Base-by-base conservation (phyloP, 2,888 invertebrate species). In the Eustalomyia histrio region DNA sequence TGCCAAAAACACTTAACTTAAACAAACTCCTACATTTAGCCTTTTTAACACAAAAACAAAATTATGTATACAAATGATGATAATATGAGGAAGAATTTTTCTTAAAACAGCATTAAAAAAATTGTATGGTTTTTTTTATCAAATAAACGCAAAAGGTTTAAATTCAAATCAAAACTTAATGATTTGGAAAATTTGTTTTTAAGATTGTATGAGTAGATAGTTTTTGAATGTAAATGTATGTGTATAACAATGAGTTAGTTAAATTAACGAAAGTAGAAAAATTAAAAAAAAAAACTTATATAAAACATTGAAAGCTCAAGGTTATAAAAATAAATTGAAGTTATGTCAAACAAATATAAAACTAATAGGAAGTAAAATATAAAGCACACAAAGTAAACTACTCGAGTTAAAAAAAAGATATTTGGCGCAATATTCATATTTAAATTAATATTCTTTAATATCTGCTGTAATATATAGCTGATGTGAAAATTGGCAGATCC, bases 111-210 rank as follows among this genome's bases (percentile, higher is more conserved):
- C 33, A 35, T 9, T n/a, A 71, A 71, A 75, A 64, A 76, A 69
- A 72, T 72, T 78, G 60, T 61, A 67, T 55, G 43, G 55, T 50
- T 72, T 78, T 78, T 50, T 72, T 78, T 78, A 78, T 72, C 35
- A 67, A 72, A 72, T 73, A 68, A 75, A 71, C 55, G 69, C 60
- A 72, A 78, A 79, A 79, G 78, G 68, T 76, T 76, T 69, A 85
- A 86, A 86, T 85, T 85, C 84, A 84, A 85, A 85, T 85, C 85
- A 85, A 86, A 85, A 85, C 65, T 85, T 84, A 86, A 86, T 86
- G 86, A 86, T 83, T 84, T 84, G 86, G 86, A 86, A 86, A 86
- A 86, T 85, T 85, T 84, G 83, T 69, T 76, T 76, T 64, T 53
- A 33, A 60, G 72, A 78, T 78, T 72, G 53, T 67, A 43, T 67